Evolutionary conservation across 2,888 invertebrate genomes (phyloP), one percentile per base, ranked within the genome.

Genomic region (Steinernema hermaphroditum): DNA sequence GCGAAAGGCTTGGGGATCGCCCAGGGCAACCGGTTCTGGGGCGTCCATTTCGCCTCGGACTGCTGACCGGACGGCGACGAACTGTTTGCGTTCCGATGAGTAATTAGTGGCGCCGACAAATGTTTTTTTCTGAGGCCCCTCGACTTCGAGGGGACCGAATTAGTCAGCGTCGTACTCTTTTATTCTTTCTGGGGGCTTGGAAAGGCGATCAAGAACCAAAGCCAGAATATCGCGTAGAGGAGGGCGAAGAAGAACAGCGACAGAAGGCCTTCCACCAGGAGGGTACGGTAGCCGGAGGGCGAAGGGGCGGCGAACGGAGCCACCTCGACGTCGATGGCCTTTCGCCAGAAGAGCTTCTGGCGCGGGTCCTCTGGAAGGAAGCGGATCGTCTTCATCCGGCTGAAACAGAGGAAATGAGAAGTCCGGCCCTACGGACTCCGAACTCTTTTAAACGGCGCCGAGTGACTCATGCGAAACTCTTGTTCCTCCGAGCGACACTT

Each of bases 21-120:
- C 32, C 6, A 29, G 34, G 62, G 16, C 62, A 62, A 62, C 62
- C 32, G 62, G 62, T 62, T 32, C 27, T 19, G 9, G 16, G 62
- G 62, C 62, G 62, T 34, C 62, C 62, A 62, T 62, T 62, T 62
- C 62, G 29, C 16, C 62, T 27, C 54, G 24, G 54, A 24, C 6
- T 19, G 62, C 62, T 62, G 62, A 62, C 62, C 62, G 62, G 62
- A 62, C 62, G 62, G 62, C 32, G 62, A 2, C 32, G 62, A 27
- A 27, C 54, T 62, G 62, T 62, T 62, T 62, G n/a, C 62, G 27
- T 62, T 62, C 9, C 29, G 29, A 32, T 62, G 62, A 62, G 62
- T 62, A 62, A 62, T 62, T 62, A 32, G 27, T 8, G 32, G 16
- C 27, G 27, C 2, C 32, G 27, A 62, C 62, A 22, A 50, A 50